Percentiles rank a stretch among this genome's conserved stretches.
These are phyloP conservation scores for Dicrurus megarhynchus DNA, from an alignment of 2,113 vertebrate genomes.

Conservation along the genomic window DNA sequence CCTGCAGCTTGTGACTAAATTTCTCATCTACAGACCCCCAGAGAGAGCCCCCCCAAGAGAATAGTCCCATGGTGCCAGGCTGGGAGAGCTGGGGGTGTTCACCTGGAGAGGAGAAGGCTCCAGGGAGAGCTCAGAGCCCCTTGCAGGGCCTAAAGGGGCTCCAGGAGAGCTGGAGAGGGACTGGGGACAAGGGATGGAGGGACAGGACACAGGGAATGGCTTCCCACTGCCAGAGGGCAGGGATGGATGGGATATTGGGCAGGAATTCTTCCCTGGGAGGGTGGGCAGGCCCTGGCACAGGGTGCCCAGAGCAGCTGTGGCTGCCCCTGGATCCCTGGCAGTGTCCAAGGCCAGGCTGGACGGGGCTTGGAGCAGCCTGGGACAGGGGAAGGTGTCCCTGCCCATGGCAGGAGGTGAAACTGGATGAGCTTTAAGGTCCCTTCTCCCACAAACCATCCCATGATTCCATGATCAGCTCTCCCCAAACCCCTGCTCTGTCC, in stretches of 20 bases:
- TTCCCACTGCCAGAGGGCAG: background rate
- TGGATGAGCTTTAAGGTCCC: background rate
- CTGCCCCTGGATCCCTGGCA: background rate
- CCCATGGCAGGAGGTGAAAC: background rate
- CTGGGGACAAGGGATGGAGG: background rate
- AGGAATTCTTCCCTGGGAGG: background rate
- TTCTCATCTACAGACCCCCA: background rate
- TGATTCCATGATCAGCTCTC: background rate
- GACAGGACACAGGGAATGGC: background rate
- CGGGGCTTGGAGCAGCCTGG: fast-evolving
- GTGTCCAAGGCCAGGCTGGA: background rate
- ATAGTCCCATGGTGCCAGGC: background rate
- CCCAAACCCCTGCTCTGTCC: fast-evolving
- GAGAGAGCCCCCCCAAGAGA: background rate
- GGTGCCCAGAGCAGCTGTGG: background rate
- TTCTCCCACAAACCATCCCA: background rate
- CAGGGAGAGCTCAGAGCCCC: fast-evolving
- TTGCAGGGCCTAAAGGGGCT: fast-evolving
- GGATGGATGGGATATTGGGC: fast-evolving
- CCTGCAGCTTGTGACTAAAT: background rate
- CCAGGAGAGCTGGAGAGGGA: background rate
- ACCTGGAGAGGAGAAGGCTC: background rate
- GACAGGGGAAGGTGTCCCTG: background rate
- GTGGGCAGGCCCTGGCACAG: background rate
- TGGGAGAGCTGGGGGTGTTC: background rate